Percentiles rank a stretch among this genome's conserved stretches.
Conservation (phyloP, 92 coral and sea anemone species). For the Montipora capitata region DNA sequence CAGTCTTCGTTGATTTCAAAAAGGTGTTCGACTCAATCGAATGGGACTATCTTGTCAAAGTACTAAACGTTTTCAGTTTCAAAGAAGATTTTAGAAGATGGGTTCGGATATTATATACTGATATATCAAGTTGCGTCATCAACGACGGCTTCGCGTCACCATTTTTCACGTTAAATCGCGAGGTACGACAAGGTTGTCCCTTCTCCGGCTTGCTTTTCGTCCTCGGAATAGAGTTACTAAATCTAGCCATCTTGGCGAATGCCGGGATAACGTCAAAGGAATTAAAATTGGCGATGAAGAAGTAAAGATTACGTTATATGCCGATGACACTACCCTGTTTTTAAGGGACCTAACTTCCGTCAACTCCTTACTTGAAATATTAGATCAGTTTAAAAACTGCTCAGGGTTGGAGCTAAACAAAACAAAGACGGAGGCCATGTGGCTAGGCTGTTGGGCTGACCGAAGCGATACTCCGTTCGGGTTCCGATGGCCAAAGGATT, state of each 20-base stretch:
- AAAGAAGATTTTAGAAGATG: slow-evolving; percentile 10
- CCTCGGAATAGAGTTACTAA: slow-evolving; percentile 2
- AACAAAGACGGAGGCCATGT: slow-evolving; percentile 12
- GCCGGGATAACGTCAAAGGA: not conserved
- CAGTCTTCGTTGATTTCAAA: slow-evolving; percentile 18
- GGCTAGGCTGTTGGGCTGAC: not conserved
- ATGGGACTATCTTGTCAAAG: slow-evolving; percentile 13
- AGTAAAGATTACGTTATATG: not conserved
- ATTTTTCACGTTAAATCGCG: not conserved
- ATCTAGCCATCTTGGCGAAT: slow-evolving; percentile 5
- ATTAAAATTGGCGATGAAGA: not conserved
- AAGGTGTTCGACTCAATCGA: slow-evolving; percentile 27
- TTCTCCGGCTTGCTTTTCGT: slow-evolving; percentile 25
- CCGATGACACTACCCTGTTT: slow-evolving; percentile 9
- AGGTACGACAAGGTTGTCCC: slow-evolving; percentile 22
- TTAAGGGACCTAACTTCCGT: slow-evolving; percentile 1
- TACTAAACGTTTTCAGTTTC: slow-evolving; percentile 7
- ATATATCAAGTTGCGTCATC: slow-evolving; percentile 20
- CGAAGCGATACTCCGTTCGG: not conserved
- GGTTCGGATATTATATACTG: not conserved
- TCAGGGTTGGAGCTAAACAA: slow-evolving; percentile 2
- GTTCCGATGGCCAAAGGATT: slow-evolving; percentile 3
- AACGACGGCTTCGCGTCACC: slow-evolving; percentile 24
- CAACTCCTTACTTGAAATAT: not conserved
- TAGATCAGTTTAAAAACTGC: not conserved